Conservation (phyloP, 2,797 vertebrate genomes). For the Xiphophorus birchmanni region DNA sequence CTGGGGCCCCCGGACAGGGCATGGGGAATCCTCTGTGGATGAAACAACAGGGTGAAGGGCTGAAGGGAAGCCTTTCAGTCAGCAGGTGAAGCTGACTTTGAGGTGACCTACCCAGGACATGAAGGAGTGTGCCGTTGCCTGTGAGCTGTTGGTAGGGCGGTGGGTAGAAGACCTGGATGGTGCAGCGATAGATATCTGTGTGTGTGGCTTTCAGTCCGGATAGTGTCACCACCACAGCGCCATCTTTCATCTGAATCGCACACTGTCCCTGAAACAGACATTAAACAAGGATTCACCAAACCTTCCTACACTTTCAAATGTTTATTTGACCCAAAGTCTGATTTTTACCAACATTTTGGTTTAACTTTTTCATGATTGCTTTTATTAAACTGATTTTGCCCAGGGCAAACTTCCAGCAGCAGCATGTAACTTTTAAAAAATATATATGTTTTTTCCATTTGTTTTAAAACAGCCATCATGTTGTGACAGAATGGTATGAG, state of each 20-base stretch:
- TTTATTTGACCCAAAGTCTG: not conserved
- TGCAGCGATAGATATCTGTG: slow-evolving; percentile 63
- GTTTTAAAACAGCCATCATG: too few relatives aligned
- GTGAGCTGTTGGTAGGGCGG: slow-evolving; percentile 43
- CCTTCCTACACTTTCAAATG: not conserved
- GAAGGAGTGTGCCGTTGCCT: slow-evolving; percentile 66
- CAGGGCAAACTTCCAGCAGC: not conserved
- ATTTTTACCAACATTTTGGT: not conserved
- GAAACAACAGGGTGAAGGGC: not conserved
- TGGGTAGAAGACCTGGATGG: slow-evolving; percentile 50
- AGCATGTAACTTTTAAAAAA: too few relatives aligned
- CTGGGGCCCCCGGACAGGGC: slow-evolving; percentile 3
- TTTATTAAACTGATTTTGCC: not conserved
- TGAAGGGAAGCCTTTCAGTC: not conserved
- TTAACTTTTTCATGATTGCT: not conserved
- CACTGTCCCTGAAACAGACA: slow-evolving; percentile 48
- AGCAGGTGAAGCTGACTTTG: not conserved
- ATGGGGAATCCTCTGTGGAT: slow-evolving; percentile 31
- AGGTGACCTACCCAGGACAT: slow-evolving; percentile 49
- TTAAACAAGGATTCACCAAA: not conserved
- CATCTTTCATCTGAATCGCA: slow-evolving; percentile 19
- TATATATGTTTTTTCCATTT: too few relatives aligned
- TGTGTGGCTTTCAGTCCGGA: slow-evolving; percentile 43
- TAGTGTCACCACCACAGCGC: slow-evolving; percentile 44
- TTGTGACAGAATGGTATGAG: too few relatives aligned